Conservation (phyloP, 2,888 invertebrate genomes). For the Harpalus rufipes region DNA sequence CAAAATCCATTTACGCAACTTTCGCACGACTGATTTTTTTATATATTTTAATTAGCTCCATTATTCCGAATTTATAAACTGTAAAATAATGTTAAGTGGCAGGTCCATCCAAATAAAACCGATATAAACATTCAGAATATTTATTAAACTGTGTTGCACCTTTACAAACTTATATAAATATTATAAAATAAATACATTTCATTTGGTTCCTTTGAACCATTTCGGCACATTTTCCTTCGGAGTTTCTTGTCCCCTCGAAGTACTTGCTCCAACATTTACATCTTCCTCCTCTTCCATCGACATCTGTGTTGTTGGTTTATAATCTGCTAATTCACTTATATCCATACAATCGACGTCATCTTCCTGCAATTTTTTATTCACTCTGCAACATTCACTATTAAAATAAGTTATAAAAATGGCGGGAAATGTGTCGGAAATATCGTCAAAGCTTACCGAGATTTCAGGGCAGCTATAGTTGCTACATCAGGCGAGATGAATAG, state of each 20-base stretch:
- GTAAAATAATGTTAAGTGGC: background rate
- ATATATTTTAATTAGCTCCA: no score
- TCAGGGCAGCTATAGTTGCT: slow-evolving; percentile 84
- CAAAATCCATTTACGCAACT: background rate
- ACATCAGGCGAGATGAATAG: slow-evolving; percentile 84
- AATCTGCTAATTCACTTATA: background rate
- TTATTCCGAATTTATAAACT: background rate
- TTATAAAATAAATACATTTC: slow-evolving; percentile 61
- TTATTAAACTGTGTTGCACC: slow-evolving; percentile 21
- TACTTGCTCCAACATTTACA: slow-evolving; percentile 65
- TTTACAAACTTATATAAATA: slow-evolving; percentile 34
- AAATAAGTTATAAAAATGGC: background rate
- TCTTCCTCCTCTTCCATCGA: slow-evolving; percentile 68
- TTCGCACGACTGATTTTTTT: slow-evolving; percentile 5
- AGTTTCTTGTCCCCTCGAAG: slow-evolving; percentile 70
- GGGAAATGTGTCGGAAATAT: background rate
- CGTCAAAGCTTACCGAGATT: slow-evolving; percentile 79
- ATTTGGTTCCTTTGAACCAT: slow-evolving; percentile 75
- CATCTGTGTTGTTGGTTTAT: slow-evolving; percentile 68
- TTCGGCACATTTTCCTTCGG: slow-evolving; percentile 74
- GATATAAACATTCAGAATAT: background rate
- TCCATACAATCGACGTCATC: background rate
- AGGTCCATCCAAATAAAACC: background rate
- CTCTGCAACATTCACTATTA: slow-evolving; percentile 5
- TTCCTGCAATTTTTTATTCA: background rate